phyloP scores from a whole-genome alignment of 2,888 invertebrate species.

The Euspilapteryx auroguttella region DNA sequence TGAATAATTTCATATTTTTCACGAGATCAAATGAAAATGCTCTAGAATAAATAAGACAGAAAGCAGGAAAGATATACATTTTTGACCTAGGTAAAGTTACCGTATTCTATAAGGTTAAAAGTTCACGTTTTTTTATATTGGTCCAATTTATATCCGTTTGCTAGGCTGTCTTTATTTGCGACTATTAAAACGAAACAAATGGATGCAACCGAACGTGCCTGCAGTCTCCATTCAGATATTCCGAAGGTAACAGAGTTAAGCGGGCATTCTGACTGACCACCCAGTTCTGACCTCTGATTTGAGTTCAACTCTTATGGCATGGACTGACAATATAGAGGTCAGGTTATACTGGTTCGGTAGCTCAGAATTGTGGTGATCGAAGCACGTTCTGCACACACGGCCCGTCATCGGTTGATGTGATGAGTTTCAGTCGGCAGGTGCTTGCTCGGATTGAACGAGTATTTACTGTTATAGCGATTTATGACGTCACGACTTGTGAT shows the following conservation, averaged over 20 bases:
- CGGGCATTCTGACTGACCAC: neutral
- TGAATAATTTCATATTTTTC: too few species aligned
- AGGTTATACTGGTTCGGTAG: slow-evolving; percentile 8
- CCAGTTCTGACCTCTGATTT: too few species aligned
- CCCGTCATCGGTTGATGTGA: slow-evolving; percentile 10
- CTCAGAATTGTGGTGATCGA: slow-evolving; percentile 8
- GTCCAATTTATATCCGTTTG: too few species aligned
- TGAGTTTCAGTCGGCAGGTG: slow-evolving; percentile 7
- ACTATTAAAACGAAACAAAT: slow-evolving; percentile 4
- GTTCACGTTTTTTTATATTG: too few species aligned
- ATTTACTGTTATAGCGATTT: slow-evolving; percentile 3
- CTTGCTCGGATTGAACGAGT: neutral
- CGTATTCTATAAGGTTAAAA: too few species aligned
- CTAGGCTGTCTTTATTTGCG: slow-evolving; percentile 2
- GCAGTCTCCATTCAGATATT: slow-evolving; percentile 3
- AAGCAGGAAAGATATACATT: too few species aligned
- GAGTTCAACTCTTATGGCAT: too few species aligned
- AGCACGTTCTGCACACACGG: slow-evolving; percentile 13
- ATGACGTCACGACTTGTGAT: too few species aligned
- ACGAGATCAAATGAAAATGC: too few species aligned
- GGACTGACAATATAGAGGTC: too few species aligned
- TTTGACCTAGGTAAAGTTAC: too few species aligned
- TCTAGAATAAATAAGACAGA: too few species aligned
- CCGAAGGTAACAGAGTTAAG: slow-evolving; percentile 3
- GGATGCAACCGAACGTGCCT: slow-evolving; percentile 3